Evolutionary conservation across 2,888 invertebrate genomes (phyloP).

Genomic region (Eupithecia subumbrata): DNA sequence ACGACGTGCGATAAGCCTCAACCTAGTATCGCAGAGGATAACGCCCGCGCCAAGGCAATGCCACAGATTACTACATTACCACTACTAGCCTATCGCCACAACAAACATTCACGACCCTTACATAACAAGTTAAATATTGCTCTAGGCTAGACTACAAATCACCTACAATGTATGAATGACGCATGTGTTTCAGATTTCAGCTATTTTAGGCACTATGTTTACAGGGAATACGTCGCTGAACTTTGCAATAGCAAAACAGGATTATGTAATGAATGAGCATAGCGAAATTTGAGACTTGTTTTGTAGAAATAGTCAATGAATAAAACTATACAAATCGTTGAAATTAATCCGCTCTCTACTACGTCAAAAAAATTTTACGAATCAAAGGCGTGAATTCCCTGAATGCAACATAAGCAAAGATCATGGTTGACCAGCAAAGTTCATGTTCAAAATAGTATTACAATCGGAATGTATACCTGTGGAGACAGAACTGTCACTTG

Average conservation of each 20-base stretch:
- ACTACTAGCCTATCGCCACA: conserved; percentile 55
- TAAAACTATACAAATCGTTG: background rate
- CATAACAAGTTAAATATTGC: conserved; percentile 60
- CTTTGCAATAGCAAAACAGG: conserved; percentile 2
- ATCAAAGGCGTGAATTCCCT: background rate
- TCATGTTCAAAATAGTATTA: background rate
- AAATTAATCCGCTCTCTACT: background rate
- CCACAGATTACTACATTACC: conserved; percentile 21
- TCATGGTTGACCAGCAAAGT: background rate
- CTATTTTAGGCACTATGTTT: conserved; percentile 11
- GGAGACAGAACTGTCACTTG: conserved; percentile 23
- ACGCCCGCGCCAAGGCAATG: conserved; percentile 73
- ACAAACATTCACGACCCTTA: conserved; percentile 64
- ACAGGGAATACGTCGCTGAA: conserved; percentile 2
- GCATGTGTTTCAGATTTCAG: conserved; percentile 9
- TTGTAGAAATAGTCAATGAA: background rate
- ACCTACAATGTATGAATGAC: conserved; percentile 38
- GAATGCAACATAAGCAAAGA: background rate
- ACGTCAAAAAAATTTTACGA: background rate
- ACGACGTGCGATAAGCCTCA: conserved; percentile 58
- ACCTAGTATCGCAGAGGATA: conserved; percentile 68
- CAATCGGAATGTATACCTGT: conserved; percentile 12
- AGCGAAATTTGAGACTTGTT: background rate
- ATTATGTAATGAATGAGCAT: background rate
- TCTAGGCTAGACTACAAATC: conserved; percentile 53